Base-by-base conservation (phyloP, 1,140 invertebrate species). In the Drosophila subpulchrella region DNA sequence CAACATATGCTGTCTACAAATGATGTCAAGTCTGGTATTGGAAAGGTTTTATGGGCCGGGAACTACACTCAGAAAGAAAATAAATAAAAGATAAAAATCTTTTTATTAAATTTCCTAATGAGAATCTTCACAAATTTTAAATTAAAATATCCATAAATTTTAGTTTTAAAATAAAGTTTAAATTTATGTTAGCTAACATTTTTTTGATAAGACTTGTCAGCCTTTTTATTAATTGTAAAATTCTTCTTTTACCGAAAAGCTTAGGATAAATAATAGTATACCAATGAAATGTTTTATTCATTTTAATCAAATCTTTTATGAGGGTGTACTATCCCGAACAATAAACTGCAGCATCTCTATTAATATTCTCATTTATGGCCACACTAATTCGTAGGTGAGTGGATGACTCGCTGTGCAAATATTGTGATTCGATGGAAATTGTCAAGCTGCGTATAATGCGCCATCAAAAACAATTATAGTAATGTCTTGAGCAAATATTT, bases 401-500 rank as follows among this genome's bases (percentile, higher is more conserved):
- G 75, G 83, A 48, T 79, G 86, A 88, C 63, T 73, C 59, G 48
- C n/a, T 42, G 36, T 7, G 67, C 58, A 85, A 84, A 84, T 70
- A 84, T 81, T 81, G 55, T 27, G 53, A 62, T 86, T 86, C 83
- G 70, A 62, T 27, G 60, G 83, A 86, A 86, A 86, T 70, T 62
- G 71, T 72, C 66, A 72, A 77, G 24, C 65, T 51, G 65, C 61
- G 47, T 66, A 83, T 88, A 79, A 59, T 70, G 38, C 50, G 50
- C 41, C 73, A 77, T 57, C 73, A 15, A 42, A 59, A 50, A 34
- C 62, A 75, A 59, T 65, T 65, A 63, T 57, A 71, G 48, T 88
- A 83, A 83, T 88, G 60, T 39, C 59, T 76, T 79, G 56, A 30
- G 72, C 61, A 79, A 86, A 86, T 76, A 83, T 88, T 83, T 56